Evolutionary conservation across 2,797 vertebrate species (phyloP).

Genomic region (Moxostoma hubbsi): DNA sequence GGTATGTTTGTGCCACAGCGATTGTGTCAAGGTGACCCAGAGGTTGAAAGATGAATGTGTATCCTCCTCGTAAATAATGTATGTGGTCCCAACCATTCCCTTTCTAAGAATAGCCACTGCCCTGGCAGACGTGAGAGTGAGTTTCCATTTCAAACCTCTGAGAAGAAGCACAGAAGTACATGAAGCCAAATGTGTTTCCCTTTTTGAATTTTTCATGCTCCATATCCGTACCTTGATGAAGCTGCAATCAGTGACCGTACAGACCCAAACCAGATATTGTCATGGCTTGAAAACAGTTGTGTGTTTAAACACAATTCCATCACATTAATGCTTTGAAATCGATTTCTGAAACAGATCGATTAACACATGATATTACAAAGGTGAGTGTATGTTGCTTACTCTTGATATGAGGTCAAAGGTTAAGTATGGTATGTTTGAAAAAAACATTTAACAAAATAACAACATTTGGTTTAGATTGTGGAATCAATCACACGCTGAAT

Average conservation of each 20-base stretch:
- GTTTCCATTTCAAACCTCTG: conserved; percentile 67
- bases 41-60: conserved; percentile 75
- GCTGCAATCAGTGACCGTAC: conserved; percentile 4
- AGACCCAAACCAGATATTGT: neutral
- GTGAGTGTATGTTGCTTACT: conserved; percentile 14
- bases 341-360: conserved; percentile 41
- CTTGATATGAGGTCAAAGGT: conserved; percentile 15
- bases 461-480: neutral
- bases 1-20: conserved; percentile 37
- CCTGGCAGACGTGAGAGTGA: conserved; percentile 59
- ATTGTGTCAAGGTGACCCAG: conserved; percentile 68
- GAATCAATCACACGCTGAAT: neutral
- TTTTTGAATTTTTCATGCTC: conserved; percentile 15
- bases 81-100: conserved; percentile 69
- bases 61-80: conserved; percentile 76
- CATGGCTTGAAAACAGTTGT: conserved; percentile 8
- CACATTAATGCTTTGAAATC: conserved; percentile 25
- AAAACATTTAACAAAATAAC: neutral
- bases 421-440: conserved; percentile 15
- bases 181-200: conserved; percentile 39
- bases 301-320: conserved; percentile 28
- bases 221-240: conserved; percentile 12
- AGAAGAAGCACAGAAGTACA: conserved; percentile 60
- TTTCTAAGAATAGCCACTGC: conserved; percentile 74
- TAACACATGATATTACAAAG: conserved; percentile 38